phyloP scores from a whole-genome alignment of 2,888 invertebrate genomes.

The Leucozona laternaria region DNA sequence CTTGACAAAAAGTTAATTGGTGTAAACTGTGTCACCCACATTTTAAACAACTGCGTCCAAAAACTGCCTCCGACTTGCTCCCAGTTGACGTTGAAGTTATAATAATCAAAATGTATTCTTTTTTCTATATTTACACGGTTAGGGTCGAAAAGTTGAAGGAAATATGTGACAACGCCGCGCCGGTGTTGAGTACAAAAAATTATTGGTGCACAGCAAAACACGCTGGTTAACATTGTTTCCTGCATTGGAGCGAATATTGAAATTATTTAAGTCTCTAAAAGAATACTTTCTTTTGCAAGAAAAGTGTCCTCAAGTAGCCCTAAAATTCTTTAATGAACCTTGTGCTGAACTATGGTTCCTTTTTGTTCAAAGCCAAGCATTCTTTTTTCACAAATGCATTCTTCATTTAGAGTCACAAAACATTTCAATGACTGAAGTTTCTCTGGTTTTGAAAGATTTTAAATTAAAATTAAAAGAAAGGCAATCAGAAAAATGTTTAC shows the following conservation, averaged over 20 bases:
- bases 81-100: constrained; percentile 45
- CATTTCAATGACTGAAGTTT: constrained; percentile 6
- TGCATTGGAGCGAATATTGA: constrained; percentile 34
- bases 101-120: constrained; percentile 49
- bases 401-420: constrained; percentile 17
- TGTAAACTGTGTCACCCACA: constrained; percentile 24
- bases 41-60: constrained; percentile 44
- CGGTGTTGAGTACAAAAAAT: constrained; percentile 33
- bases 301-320: constrained; percentile 24
- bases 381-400: constrained; percentile 29
- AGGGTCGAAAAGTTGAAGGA: constrained; percentile 46
- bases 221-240: constrained; percentile 26
- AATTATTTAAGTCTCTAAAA: constrained; percentile 31
- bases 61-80: constrained; percentile 31
- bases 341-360: constrained; percentile 27
- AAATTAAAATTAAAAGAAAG: constrained; percentile 5
- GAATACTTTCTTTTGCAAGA: constrained; percentile 26
- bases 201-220: constrained; percentile 36
- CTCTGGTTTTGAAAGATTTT: constrained; percentile 16
- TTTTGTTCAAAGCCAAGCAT: constrained; percentile 42
- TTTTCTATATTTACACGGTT: constrained; percentile 50
- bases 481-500: neutral
- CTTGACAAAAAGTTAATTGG: neutral
- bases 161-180: constrained; percentile 43
- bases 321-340: constrained; percentile 28